Base-by-base conservation (phyloP, 2,113 vertebrate species). In the Dicentrarchus labrax region DNA sequence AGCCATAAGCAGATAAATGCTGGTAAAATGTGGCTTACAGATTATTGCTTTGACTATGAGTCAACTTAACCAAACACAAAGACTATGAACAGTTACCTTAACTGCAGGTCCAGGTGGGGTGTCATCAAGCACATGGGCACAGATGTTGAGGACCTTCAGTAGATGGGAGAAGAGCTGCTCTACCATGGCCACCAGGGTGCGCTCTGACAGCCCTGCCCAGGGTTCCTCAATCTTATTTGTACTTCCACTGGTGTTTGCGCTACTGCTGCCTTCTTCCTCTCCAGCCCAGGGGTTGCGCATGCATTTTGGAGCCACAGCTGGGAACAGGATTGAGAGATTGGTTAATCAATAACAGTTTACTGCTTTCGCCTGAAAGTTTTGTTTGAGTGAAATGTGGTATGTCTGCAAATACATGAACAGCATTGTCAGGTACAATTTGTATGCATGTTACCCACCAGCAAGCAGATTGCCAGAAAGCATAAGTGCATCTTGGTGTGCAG, bases 161-260 rank as follows among this genome's bases (percentile, higher is more conserved):
- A 99, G 93, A 88, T 99, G 98, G 56, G 96, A 96, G 75, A 99
- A 99, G 38, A 99, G 96, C 71, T 99, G 98, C 19, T 99, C 98
- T 54, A 99, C 94, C 95, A 99, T 96, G 83, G 91, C 90, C 57
- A 98, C 97, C 64, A 99, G 90, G 19, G 92, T 81, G 53, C 97
- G 94, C 87, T 99, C 98, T 0, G 96, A 96, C 45, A 99, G 91
- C 1, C 97, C 97, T 0, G 96, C 96, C 98, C 98, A 99, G 0
- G 95, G 93, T 38, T 99, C 98, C 56, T 99, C 98, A 81, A 96
- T 95, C 84, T 97, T 99, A 85, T 83, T 86, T 13, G 95, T 64
- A 11, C 94, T 86, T 24, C 68, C 87, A 22, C 85, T 96, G 24
- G 86, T 61, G 38, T 94, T 84, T 2, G 84, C 65, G 38, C 92